phyloP scores from a whole-genome alignment of 30 jellyfish, hydroid and myxozoan genomes.

The Rhopilema esculentum region DNA sequence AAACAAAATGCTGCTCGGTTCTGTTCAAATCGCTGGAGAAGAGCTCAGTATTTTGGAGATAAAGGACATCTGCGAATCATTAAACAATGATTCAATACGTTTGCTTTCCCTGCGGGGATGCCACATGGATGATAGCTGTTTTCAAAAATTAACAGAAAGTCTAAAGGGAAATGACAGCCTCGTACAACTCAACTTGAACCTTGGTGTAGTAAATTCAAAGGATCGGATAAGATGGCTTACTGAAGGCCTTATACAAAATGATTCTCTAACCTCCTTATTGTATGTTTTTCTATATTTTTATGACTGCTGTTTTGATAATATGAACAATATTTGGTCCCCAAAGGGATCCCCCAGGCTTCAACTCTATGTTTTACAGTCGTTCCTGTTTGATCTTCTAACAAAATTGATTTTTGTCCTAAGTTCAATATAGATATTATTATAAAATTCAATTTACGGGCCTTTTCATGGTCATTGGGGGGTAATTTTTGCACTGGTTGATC shows the following conservation, averaged over 20 bases:
- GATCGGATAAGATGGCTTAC: conserved; percentile 89
- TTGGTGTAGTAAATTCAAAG: conserved; percentile 82
- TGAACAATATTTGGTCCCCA: background rate
- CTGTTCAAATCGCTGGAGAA: conserved; percentile 99
- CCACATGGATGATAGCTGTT: conserved; percentile 76
- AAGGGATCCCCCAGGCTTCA: too few species aligned
- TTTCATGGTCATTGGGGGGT: too few species aligned
- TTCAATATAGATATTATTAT: too few species aligned
- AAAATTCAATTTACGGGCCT: too few species aligned
- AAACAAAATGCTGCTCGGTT: conserved; percentile 75
- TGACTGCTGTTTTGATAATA: background rate
- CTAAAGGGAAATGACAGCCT: conserved; percentile 85
- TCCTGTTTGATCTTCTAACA: too few species aligned
- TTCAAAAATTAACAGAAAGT: conserved; percentile 76
- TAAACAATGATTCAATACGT: conserved; percentile 85
- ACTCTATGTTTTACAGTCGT: too few species aligned
- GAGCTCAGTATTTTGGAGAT: conserved; percentile 84
- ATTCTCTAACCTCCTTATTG: conserved; percentile 78
- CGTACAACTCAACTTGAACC: conserved; percentile 87
- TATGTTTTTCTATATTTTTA: conserved; percentile 40
- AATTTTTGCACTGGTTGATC: too few species aligned
- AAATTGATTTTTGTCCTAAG: too few species aligned
- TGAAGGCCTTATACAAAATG: conserved; percentile 82
- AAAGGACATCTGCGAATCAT: conserved; percentile 90
- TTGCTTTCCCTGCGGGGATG: conserved; percentile 96